A percentile compares a stretch with the other conserved stretches of the same genome.
Conservation (phyloP, 2,888 invertebrate genomes). For the Tetragonisca angustula region DNA sequence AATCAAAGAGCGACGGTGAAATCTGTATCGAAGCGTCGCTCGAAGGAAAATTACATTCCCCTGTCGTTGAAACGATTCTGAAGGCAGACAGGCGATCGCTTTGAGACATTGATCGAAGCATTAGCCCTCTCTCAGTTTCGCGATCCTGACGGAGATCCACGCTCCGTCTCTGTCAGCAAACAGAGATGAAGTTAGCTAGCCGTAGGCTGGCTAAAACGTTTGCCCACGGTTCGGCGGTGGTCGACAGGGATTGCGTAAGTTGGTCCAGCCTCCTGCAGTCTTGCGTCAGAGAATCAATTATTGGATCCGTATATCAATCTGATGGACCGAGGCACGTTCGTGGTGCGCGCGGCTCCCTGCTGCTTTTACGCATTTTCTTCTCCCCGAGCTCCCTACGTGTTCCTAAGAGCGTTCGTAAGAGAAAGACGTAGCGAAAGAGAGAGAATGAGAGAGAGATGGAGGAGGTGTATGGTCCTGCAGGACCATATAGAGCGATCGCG, state of each 20-base stretch:
- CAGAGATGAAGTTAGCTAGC: constrained; percentile 35
- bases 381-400: constrained; percentile 28
- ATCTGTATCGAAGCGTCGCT: not conserved
- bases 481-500: constrained; percentile 63
- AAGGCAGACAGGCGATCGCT: not conserved
- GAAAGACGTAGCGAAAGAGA: not conserved
- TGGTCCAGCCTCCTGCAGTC: constrained; percentile 69
- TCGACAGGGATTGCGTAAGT: constrained; percentile 76
- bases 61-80: not conserved
- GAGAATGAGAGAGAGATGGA: constrained; percentile 20
- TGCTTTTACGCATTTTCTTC: constrained; percentile 77
- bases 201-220: constrained; percentile 32
- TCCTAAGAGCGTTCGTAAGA: constrained; percentile 47
- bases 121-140: not conserved
- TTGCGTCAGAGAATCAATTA: constrained; percentile 80
- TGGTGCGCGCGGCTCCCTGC: constrained; percentile 76
- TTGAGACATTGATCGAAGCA: too few species aligned
- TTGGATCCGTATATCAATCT: constrained; percentile 80
- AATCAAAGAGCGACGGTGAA: not conserved
- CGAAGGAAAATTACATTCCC: too few species aligned
- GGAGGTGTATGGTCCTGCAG: not conserved
- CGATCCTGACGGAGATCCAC: constrained; percentile 5
- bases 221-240: constrained; percentile 41
- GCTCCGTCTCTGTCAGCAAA: not conserved
- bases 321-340: constrained; percentile 77